Percentiles rank a stretch among this genome's conserved stretches.
Evolutionary conservation across 2,888 invertebrate species (phyloP).

Genomic region (Busseola fusca): DNA sequence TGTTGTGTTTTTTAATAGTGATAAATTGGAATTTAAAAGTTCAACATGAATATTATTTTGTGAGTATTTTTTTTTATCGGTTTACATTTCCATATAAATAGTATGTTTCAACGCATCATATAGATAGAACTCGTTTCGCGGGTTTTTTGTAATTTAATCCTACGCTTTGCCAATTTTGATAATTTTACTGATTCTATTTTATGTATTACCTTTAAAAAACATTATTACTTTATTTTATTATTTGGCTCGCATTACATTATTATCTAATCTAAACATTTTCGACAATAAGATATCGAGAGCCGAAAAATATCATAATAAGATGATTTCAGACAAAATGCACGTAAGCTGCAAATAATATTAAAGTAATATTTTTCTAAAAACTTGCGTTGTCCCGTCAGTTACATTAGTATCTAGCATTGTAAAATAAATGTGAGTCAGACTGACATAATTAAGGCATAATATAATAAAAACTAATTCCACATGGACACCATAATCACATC

Average conservation of each 20-base stretch:
- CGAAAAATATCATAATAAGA: too few relatives aligned
- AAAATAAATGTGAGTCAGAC: not conserved
- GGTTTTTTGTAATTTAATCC: not conserved
- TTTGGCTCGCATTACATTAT: too few relatives aligned
- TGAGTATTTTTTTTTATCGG: constrained; percentile 56
- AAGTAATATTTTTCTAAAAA: not conserved
- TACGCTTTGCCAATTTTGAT: not conserved
- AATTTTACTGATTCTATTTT: not conserved
- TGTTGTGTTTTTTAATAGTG: constrained; percentile 42
- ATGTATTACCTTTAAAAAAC: not conserved
- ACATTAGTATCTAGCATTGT: not conserved
- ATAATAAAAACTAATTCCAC: constrained; percentile 3
- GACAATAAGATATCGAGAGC: too few relatives aligned
- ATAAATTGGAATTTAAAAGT: constrained; percentile 44
- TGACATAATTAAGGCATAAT: not conserved
- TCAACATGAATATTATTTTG: constrained; percentile 66
- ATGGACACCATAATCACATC: not conserved
- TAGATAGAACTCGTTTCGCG: constrained; percentile 19
- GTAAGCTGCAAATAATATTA: not conserved
- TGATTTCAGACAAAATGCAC: not conserved
- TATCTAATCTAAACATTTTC: not conserved
- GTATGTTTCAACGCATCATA: not conserved
- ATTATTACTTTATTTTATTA: not conserved
- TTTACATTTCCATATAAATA: not conserved
- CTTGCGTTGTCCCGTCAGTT: not conserved